Conservation (phyloP, 2,797 vertebrate genomes). For the Crenichthys baileyi region DNA sequence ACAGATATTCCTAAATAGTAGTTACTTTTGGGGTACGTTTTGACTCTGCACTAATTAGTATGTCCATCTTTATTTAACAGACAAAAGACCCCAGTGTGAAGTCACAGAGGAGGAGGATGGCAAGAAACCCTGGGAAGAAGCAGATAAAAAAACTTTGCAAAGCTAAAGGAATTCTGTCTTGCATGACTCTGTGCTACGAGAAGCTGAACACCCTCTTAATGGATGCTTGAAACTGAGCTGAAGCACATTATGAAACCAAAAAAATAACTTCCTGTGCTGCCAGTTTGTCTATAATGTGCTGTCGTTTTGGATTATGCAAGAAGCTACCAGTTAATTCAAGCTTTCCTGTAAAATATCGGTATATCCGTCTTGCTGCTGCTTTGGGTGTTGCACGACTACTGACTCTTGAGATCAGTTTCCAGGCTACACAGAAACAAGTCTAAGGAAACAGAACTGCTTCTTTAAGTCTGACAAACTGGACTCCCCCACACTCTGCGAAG, state of each 20-base stretch:
- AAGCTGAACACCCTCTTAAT: conserved; percentile 33
- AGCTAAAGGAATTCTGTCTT: conserved; percentile 36
- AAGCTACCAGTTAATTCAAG: conserved; percentile 45
- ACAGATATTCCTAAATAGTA: not conserved
- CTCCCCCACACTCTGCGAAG: not conserved
- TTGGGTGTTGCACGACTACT: conserved; percentile 30
- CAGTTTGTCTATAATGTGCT: not conserved
- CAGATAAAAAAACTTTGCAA: conserved; percentile 49
- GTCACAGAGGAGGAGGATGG: not conserved
- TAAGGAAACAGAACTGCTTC: conserved; percentile 5
- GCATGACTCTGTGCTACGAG: conserved; percentile 58
- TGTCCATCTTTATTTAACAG: conserved; percentile 23
- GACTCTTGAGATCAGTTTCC: conserved; percentile 31
- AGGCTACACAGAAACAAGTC: conserved; percentile 37
- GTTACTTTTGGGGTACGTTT: not conserved
- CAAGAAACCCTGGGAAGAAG: not conserved
- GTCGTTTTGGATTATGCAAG: conserved; percentile 36
- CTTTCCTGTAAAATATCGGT: conserved; percentile 38
- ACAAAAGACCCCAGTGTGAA: not conserved
- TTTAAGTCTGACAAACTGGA: not conserved
- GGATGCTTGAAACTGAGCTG: conserved; percentile 9
- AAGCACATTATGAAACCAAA: conserved; percentile 22
- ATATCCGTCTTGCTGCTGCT: conserved; percentile 35
- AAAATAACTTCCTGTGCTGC: not conserved
- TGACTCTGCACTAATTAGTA: conserved; percentile 20